Evolutionary conservation across 2,888 invertebrate species (phyloP).

Genomic region (Hirtodrosophila alboralis): DNA sequence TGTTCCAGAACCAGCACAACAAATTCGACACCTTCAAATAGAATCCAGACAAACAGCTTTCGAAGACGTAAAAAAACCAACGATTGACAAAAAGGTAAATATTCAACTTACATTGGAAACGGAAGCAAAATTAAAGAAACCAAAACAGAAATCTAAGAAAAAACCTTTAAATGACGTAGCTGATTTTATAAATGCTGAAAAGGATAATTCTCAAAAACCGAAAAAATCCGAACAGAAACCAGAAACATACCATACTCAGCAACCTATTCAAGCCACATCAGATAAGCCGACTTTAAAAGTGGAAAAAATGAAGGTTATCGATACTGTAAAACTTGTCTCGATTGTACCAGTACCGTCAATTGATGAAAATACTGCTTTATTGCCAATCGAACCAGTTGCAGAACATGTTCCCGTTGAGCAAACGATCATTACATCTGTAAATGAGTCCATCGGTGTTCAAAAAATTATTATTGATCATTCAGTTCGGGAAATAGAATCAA

Average conservation of each 20-base stretch:
- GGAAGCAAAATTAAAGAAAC: constrained; percentile 64
- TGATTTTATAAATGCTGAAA: constrained; percentile 67
- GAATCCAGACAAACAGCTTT: constrained; percentile 23
- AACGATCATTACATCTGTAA: neutral
- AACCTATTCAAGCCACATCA: neutral
- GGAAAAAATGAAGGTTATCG: neutral
- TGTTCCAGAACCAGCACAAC: constrained; percentile 77
- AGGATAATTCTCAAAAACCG: constrained; percentile 22
- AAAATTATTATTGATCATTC: too few species aligned
- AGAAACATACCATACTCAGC: neutral
- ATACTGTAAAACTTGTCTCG: neutral
- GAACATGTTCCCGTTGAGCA: neutral
- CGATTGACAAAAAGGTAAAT: constrained; percentile 33
- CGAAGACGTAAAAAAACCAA: constrained; percentile 27
- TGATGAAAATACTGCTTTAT: neutral
- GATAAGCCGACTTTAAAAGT: neutral
- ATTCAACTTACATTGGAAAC: constrained; percentile 57
- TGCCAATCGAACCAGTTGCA: constrained; percentile 1
- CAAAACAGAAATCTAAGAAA: constrained; percentile 67
- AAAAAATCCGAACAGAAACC: constrained; percentile 3
- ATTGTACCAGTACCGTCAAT: neutral
- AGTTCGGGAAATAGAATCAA: neutral
- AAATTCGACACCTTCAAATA: constrained; percentile 63
- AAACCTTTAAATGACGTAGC: constrained; percentile 41
- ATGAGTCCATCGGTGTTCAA: neutral